These are phyloP conservation scores for Dicyrtoma fusca DNA, from an alignment of 2,888 invertebrate genomes.

Conservation along the genomic window DNA sequence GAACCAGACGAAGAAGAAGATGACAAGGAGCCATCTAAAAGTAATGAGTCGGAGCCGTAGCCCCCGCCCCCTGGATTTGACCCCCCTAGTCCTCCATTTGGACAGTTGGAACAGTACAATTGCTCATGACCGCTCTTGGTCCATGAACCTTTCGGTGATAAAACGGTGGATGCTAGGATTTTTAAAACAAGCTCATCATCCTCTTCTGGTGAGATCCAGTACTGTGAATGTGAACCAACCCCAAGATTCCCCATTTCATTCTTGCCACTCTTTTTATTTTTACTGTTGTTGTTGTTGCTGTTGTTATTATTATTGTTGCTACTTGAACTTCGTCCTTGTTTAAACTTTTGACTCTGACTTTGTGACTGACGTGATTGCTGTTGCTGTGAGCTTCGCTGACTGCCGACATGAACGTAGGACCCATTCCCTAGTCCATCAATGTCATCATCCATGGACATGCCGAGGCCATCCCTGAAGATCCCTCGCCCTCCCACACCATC, in stretches of 20 bases:
- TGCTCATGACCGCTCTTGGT: slow-evolving; percentile 55
- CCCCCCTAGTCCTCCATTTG: slow-evolving; percentile 18
- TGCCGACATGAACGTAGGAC: slow-evolving; percentile 7
- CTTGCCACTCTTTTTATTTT: not conserved
- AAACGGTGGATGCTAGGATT: slow-evolving; percentile 53
- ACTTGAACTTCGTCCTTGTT: not conserved
- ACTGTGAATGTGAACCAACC: not conserved
- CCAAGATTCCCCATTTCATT: not conserved
- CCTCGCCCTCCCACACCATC: not conserved
- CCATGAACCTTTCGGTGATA: slow-evolving; percentile 54
- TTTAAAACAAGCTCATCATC: slow-evolving; percentile 52
- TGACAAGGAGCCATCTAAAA: not conserved
- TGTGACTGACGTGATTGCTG: slow-evolving; percentile 5
- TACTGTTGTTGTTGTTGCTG: not conserved
- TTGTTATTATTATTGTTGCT: slow-evolving; percentile 5
- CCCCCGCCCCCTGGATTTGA: slow-evolving; percentile 30
- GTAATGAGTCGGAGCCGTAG: not conserved
- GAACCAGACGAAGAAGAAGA: not conserved
- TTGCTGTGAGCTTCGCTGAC: not conserved
- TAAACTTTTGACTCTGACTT: not conserved
- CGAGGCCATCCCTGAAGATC: not conserved
- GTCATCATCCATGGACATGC: slow-evolving; percentile 6
- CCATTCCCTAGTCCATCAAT: slow-evolving; percentile 16
- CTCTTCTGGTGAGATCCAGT: slow-evolving; percentile 48
- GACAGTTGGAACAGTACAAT: slow-evolving; percentile 49